A percentile compares a stretch with the other conserved stretches of the same genome.
These are phyloP conservation scores for Heliconius ismenius DNA, from an alignment of 2,888 invertebrate species.

Conservation along the genomic window DNA sequence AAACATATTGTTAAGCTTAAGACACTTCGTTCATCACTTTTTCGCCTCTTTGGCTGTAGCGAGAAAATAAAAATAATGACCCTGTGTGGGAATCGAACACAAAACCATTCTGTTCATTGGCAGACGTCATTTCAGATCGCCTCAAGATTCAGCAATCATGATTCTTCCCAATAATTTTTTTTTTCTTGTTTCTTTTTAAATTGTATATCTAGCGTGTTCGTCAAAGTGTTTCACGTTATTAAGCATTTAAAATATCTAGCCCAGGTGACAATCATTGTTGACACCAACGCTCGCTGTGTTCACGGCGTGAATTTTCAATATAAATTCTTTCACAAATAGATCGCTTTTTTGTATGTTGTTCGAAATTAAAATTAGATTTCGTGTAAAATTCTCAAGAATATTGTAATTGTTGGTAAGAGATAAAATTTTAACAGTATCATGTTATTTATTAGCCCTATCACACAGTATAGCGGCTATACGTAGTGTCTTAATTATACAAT, in stretches of 20 bases:
- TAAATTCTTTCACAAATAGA: conserved; percentile 36
- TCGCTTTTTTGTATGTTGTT: conserved; percentile 22
- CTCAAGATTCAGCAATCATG: no score
- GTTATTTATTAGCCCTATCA: conserved; percentile 9
- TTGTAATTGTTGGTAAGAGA: conserved; percentile 7
- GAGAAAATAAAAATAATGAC: no score
- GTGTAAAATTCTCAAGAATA: conserved; percentile 5
- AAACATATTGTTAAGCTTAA: no score
- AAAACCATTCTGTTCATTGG: no score
- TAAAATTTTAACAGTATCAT: conserved; percentile 3
- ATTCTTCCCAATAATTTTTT: no score
- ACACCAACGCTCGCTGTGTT: conserved; percentile 18
- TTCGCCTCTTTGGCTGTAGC: no score
- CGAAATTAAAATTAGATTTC: conserved; percentile 20
- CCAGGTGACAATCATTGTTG: conserved; percentile 30
- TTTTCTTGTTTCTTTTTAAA: no score
- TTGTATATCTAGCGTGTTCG: neutral
- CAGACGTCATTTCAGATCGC: no score
- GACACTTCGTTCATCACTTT: no score
- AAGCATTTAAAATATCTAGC: conserved; percentile 24
- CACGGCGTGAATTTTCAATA: conserved; percentile 38
- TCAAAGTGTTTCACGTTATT: conserved; percentile 23
- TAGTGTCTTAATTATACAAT: neutral
- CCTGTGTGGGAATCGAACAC: no score
- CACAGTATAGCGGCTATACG: neutral